Base-by-base conservation (phyloP, 2,797 vertebrate species). In the Limnodromus scolopaceus region DNA sequence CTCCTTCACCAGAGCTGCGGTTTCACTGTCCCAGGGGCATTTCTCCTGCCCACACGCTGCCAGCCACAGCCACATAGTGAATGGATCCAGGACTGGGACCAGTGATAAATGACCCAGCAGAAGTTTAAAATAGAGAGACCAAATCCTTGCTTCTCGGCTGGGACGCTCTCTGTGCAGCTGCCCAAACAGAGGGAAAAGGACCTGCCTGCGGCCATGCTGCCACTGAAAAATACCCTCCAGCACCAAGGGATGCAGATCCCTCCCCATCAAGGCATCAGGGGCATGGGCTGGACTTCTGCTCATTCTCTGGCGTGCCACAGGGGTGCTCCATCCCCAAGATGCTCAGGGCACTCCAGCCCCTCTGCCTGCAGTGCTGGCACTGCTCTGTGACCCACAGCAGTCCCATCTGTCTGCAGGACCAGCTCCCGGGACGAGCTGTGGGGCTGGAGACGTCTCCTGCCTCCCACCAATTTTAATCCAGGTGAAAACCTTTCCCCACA, bases 351-450 rank as follows among this genome's bases (percentile, higher is more conserved):
- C n/a, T 77, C 77, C 60, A 60, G 34, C 19, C 13, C 39, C 17
- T 24, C 53, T 49, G 34, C 61, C 66, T 53, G 8, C 34, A 51
- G 15, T 60, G 9, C 28, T 23, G 46, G 54, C 27, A 34, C 54
- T 0, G 0, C 1, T 0, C 39, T 46, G 28, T 3, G 4, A 53
- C n/a, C 18, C 46, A 17, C 19, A 39, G 22, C 0, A 0, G 3
- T 15, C 46, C 16, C 2, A 10, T 43, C n/a, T 27, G 16, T 13
- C 28, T 34, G 30, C 55, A 49, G 63, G 23, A 90, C 25, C 16
- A 45, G 24, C 30, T 65, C 49, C 48, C 68, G 64, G 68, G 51
- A 25, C 8, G 23, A 45, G 13, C 38, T 54, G 48, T 11, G 16
- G 55, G 81, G 10, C 48, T 19, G 43, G 39, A 72, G 54, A 72